Percentiles rank a stretch among this genome's conserved stretches.
phyloP scores from a whole-genome alignment of 2,888 invertebrate genomes.

The Phlogophora meticulosa region DNA sequence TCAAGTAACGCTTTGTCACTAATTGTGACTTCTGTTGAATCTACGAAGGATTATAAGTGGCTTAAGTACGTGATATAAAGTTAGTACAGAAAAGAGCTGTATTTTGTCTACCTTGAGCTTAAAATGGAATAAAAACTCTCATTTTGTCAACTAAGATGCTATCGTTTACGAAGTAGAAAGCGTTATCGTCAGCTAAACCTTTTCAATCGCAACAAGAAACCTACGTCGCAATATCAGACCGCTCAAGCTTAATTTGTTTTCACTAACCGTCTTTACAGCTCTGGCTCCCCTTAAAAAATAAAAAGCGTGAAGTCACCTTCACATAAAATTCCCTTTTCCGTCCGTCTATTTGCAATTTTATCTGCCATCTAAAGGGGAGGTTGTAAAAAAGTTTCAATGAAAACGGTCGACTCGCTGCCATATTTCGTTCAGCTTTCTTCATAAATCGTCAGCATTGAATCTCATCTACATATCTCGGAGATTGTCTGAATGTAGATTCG shows the following conservation, averaged over 20 bases:
- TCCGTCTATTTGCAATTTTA: conserved; percentile 86
- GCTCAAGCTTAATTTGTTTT: conserved; percentile 66
- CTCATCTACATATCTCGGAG: conserved; percentile 86
- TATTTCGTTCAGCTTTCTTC: conserved; percentile 86
- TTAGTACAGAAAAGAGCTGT: conserved; percentile 1
- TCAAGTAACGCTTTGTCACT: conserved; percentile 53
- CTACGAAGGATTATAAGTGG: conserved; percentile 31
- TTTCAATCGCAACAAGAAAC: conserved; percentile 54
- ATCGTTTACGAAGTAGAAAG: conserved; percentile 39
- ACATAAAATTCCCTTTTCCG: conserved; percentile 81
- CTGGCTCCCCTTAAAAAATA: conserved; percentile 71
- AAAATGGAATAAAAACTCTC: conserved; percentile 2
- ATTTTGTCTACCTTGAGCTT: not conserved
- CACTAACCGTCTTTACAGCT: conserved; percentile 66
- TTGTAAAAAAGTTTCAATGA: conserved; percentile 87
- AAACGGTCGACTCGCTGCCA: conserved; percentile 83
- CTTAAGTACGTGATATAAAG: conserved; percentile 12
- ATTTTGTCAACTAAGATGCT: conserved; percentile 23
- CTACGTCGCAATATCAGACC: conserved; percentile 53
- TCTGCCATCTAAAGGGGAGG: conserved; percentile 83
- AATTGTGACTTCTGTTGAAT: conserved; percentile 53
- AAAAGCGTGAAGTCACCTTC: conserved; percentile 77
- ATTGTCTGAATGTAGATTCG: conserved; percentile 72
- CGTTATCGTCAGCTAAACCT: conserved; percentile 55
- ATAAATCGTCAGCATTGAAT: conserved; percentile 86